phyloP scores from a whole-genome alignment of 2,888 invertebrate genomes.

The Villa cingulata region DNA sequence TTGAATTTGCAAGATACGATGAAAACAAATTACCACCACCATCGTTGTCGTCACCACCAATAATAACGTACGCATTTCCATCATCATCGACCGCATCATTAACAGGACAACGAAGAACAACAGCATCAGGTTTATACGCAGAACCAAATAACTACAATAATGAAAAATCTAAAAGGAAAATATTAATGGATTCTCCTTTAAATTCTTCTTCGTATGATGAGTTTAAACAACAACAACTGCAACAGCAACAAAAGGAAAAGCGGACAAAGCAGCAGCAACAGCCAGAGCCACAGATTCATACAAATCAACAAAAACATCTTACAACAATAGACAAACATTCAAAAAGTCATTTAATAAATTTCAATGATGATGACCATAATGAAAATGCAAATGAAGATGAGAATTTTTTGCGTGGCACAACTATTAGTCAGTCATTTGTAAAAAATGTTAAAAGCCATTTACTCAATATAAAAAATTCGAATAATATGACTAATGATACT shows the following conservation, averaged over 20 bases:
- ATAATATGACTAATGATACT: too few species aligned
- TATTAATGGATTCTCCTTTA: constrained; percentile 8
- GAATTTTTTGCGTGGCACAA: constrained; percentile 33
- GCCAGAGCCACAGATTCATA: constrained; percentile 1
- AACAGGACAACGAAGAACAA: too few species aligned
- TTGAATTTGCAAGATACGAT: constrained; percentile 23
- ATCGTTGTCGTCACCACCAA: neutral
- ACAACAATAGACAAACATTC: neutral
- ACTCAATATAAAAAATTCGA: too few species aligned
- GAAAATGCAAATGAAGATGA: too few species aligned
- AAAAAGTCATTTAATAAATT: constrained; percentile 5
- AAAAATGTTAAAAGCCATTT: constrained; percentile 14
- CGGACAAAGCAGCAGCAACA: too few species aligned
- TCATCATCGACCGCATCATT: constrained; percentile 9
- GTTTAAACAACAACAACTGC: neutral
- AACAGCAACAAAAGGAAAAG: neutral
- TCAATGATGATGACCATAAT: constrained; percentile 17
- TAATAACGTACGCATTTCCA: constrained; percentile 6
- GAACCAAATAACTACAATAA: too few species aligned
- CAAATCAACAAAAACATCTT: neutral
- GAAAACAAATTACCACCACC: neutral
- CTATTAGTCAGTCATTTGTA: constrained; percentile 34
- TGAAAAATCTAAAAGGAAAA: too few species aligned
- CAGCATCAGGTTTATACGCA: too few species aligned
- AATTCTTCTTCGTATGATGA: constrained; percentile 3